Percentiles rank a stretch among this genome's conserved stretches.
Evolutionary conservation across 2,797 vertebrate genomes (phyloP).

Genomic region (Hemitrygon akajei): DNA sequence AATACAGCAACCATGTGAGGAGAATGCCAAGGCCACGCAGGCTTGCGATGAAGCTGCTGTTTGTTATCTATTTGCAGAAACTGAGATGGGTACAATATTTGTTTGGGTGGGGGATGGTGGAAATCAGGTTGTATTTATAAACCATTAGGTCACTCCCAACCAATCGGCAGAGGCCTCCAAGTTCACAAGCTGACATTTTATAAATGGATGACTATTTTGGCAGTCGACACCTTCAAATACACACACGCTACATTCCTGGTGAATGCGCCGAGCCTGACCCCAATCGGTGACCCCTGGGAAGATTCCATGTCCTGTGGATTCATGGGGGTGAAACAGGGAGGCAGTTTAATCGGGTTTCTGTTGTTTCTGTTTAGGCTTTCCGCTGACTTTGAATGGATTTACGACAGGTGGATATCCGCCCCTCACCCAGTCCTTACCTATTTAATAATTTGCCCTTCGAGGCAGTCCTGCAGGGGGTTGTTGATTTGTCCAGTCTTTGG

Average conservation of each 20-base stretch:
- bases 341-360: neutral
- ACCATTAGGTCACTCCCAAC: constrained; percentile 9
- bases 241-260: constrained; percentile 20
- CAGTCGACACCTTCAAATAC: constrained; percentile 34
- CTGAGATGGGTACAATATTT: constrained; percentile 18
- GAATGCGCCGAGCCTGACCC: neutral
- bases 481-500: neutral
- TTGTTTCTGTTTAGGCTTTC: neutral
- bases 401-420: too few species aligned
- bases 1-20: neutral
- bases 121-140: constrained; percentile 14
- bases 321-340: neutral
- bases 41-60: neutral
- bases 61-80: constrained; percentile 36
- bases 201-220: constrained; percentile 28
- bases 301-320: neutral
- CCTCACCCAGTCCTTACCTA: too few species aligned
- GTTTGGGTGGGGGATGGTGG: constrained; percentile 5
- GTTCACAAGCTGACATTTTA: constrained; percentile 37
- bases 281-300: constrained; percentile 25
- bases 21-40: constrained; percentile 18
- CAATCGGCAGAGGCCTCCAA: neutral
- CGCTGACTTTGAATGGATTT: neutral
- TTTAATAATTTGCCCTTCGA: neutral
- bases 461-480: neutral